Evolutionary conservation across 2,888 invertebrate genomes (phyloP), one percentile per base, ranked within the genome.

Genomic region (Homarus gammarus): DNA sequence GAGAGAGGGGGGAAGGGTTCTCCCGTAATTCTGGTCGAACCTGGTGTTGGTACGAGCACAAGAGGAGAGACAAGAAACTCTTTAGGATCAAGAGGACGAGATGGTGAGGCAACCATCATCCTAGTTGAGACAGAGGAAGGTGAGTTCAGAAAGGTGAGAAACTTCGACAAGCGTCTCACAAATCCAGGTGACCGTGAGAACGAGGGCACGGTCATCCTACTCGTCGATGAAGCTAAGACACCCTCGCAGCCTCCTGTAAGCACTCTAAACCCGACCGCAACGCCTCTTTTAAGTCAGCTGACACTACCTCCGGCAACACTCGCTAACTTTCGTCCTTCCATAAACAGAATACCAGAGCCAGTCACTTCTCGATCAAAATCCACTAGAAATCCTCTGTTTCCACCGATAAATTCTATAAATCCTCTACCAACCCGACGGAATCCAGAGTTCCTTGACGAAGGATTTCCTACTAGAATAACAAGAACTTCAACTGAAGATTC

Each of bases 91-190:
- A 36, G 6, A n/a, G 27, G 36, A 22, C 10, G 22, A 56, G n/a
- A 73, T 5, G 22, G 56, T 12, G 31, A 40, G 10, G 27, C 72
- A 0, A 36, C 68, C 31, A 68, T 85, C n/a, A 64, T 85, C 15
- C 31, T 85, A 18, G 64, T 77, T 15, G 78, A 85, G n/a, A 73
- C 77, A n/a, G 68, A 85, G 36, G 78, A 85, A 27, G 78, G 78
- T 15, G 68, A 18, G 22, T 27, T 31, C 44, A 68, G n/a, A 18
- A 64, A n/a, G n/a, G 33, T 27, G 31, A 70, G 68, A 15, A 27
- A 49, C n/a, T 61, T 5, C 18, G 56, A 56, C 18, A 18, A 2
- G 2, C 10, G 10, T 56, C 56, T 18, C 18, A 2, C 61, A 33
- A 27, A 12, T 27, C 31, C 56, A 15, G 27, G 44, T 15, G 70